Evolutionary conservation across 2,113 vertebrate species (phyloP), one percentile per base, ranked within the genome.

Genomic region (Phrynosoma blainvillii): DNA sequence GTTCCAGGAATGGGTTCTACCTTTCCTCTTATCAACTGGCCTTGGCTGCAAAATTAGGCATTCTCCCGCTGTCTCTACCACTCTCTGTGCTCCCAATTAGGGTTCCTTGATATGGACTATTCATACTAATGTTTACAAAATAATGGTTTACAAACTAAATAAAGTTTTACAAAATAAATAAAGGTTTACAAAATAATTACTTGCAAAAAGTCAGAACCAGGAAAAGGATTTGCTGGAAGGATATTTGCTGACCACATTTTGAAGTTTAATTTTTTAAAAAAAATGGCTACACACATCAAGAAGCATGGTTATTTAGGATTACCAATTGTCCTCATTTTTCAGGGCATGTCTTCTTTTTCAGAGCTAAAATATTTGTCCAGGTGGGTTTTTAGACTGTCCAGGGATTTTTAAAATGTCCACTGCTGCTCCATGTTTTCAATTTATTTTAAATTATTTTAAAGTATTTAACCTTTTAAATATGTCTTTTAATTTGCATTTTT

Each of bases 201-300:
- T 93, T 93, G 92, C 89, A 90, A 89, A 93, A 95, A 95, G 88
- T 93, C 90, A 93, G 93, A 91, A 20, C 84, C 54, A 40, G 16
- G 75, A 65, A 5, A 85, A 52, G 11, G 42, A 78, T 7, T 1
- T 21, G 25, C 9, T 42, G 18, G 27, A 23, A 14, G n/a, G 4
- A 6, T 4, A 32, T 74, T 84, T 62, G 21, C 18, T 62, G 16
- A 66, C 36, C 21, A 47, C 25, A 65, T 65, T 47, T 25, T 32
- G 62, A n/a, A 47, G 4, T 78, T 66, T 78, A 52, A 66, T 52
- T 13, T 52, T 13, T 27, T 68, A 54, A 47, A 78, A n/a, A 5
- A 30, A 86, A 52, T 32, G 27, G 27, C 42, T 14, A 66, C 30
- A 85, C 40, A 62, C 40, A 65, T 47, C 36, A 18, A n/a, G 42